Evolutionary conservation across 2,888 invertebrate genomes (phyloP), one percentile per base, ranked within the genome.

Genomic region (Drosophila peninsularis): DNA sequence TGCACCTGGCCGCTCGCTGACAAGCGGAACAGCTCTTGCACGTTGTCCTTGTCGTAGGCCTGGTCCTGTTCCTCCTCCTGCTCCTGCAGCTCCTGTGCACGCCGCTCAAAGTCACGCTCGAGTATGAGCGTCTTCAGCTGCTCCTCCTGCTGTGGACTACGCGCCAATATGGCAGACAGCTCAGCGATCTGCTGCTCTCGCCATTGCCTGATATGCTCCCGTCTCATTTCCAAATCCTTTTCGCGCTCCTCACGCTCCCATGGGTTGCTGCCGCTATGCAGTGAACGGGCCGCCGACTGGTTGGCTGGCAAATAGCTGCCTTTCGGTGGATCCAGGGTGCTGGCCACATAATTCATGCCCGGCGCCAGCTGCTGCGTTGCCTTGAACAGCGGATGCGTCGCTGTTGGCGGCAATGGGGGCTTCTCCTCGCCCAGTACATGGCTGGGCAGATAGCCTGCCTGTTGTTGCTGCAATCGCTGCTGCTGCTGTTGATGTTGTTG

Each of bases 221-320:
- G 93, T 62, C 96, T 93, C 56, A 95, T 93, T 80, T 95, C 95
- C 83, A 91, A 65, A 89, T 96, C 96, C 81, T 96, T 95, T 93
- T 98, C 98, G 83, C 96, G 95, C 92, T 98, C 98, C 93, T 98
- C 98, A 30, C 98, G 94, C 88, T 98, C 97, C 98, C 98, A 98
- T 1, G 98, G 98, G 94, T 97, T 97, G 83, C 95, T 94, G 90
- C 93, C 92, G 60, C 91, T 90, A 42, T 86, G 84, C 44, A 75
- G 32, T 6, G 77, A 66, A 5, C 71, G 70, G 0, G 66, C 53
- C 5, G 75, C 21, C 0, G 66, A 9, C 13, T 77, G 83, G 45
- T 32, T 66, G 53, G 87, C 90, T 13, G 95, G 94, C 92, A 96
- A 95, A 90, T 95, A 96, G 32, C 95, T 94, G 87, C 96, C 95